Evolutionary conservation across 2,113 vertebrate species (phyloP).

Genomic region (Anolis carolinensis): DNA sequence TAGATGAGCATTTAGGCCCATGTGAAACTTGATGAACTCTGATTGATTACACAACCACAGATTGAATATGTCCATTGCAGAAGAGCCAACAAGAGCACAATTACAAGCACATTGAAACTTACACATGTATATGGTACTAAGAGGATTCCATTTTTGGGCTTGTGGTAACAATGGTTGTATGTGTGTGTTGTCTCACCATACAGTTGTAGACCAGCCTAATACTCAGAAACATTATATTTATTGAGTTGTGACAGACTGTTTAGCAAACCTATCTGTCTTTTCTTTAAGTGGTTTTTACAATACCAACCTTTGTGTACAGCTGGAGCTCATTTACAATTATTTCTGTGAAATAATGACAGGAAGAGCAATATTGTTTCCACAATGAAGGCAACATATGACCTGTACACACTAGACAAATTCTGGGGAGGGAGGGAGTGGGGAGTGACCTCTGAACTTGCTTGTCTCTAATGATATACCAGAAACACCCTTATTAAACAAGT

Average conservation of each 20-base stretch:
- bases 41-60: too few relatives aligned
- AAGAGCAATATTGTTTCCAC: constrained; percentile 3
- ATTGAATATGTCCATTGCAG: too few relatives aligned
- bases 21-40: too few relatives aligned
- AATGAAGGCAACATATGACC: constrained; percentile 5
- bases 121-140: too few relatives aligned
- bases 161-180: too few relatives aligned
- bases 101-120: too few relatives aligned
- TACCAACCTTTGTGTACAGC: not conserved
- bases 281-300: not conserved
- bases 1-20: too few relatives aligned
- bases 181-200: too few relatives aligned
- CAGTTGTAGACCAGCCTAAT: not conserved
- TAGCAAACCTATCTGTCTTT: not conserved
- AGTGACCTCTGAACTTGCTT: not conserved
- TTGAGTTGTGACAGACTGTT: not conserved
- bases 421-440: not conserved
- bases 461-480: constrained; percentile 6
- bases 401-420: constrained; percentile 4
- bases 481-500: constrained; percentile 24
- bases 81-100: too few relatives aligned
- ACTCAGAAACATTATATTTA: not conserved
- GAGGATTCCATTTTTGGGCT: too few relatives aligned
- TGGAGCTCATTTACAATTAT: constrained; percentile 12
- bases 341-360: not conserved